Base-by-base conservation (phyloP, 1,140 invertebrate species). In the Patella vulgata region DNA sequence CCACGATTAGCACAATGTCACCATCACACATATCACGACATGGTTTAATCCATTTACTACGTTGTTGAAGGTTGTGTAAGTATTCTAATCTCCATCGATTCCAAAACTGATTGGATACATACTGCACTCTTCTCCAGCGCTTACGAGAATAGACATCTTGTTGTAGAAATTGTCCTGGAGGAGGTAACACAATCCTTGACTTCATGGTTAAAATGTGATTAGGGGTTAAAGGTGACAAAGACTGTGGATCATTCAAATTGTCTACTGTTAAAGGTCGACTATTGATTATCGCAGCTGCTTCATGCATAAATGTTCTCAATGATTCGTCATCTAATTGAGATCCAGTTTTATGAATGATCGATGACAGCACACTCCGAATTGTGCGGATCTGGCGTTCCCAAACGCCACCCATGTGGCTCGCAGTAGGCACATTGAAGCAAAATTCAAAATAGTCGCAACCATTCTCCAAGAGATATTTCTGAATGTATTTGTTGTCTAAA, bases 351-450 rank as follows among this genome's bases (percentile, higher is more conserved):
- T n/a, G n/a, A n/a, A n/a, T n/a, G n/a, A n/a, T n/a, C n/a, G n/a
- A n/a, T n/a, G n/a, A 51, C 0, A 70, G 30, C 40, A 70, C 59
- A 62, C 59, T 68, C 12, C 63, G 14, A 6, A 71, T 43, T 19
- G 59, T 63, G 0, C 61, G 44, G 40, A 70, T 73, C 31, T 70
- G 71, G 19, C 68, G 2, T 36, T 70, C 68, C 71, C 68, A 73
- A 1, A 66, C 59, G 1, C 65, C 72, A 31, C 71, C 68, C 19
- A 27, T 64, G 27, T 71, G 65, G 42, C 60, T 71, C 23, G 65
- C 46, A 44, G 31, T 21, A 33, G 66, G 61, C 11, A 52, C 47
- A 52, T 68, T 68, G 21, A 65, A 19, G 3, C 53, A 39, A 43
- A 66, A 71, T 27, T 63, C 42, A n/a, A n/a, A n/a, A n/a, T n/a